Evolutionary conservation across 2,113 vertebrate species (phyloP), one percentile per base, ranked within the genome.

Genomic region (Lagopus leucura): DNA sequence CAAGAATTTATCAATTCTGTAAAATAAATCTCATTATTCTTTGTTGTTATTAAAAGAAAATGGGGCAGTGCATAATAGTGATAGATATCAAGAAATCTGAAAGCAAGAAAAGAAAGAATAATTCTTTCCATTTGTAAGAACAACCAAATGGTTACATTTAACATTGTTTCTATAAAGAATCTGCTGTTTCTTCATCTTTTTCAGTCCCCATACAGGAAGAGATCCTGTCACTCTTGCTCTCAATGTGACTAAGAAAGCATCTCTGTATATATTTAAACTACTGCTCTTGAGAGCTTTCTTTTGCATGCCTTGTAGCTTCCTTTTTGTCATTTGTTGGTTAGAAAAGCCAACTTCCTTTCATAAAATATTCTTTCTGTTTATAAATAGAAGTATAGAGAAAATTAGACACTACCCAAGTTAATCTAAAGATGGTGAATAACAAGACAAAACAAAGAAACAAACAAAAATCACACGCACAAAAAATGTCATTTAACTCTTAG

Each of bases 11-110:
- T n/a, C 55, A 89, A 63, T 8, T 7, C 34, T 55, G 13, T 52
- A 80, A 77, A 92, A 88, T 60, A 74, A 86, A 91, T 85, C 45
- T 71, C 32, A 71, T 71, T 85, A 61, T 30, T 19, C 6, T 90
- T 88, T 91, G 8, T 27, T 55, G 18, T 54, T 95, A 92, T 47
- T 87, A 72, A 80, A 88, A 75, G 40, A 72, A 91, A 92, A 85
- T n/a, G 4, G 9, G 55, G 66, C 25, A 22, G 17, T 57, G 22
- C 40, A 32, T 89, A 80, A 78, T 61, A 75, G 67, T 28, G 64
- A 34, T 28, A 77, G 52, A 45, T 66, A 47, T 76, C 30, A 70
- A 42, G 40, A 60, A 22, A 74, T 77, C 45, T 50, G n/a, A 76
- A 79, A 79, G 45, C 21, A 80, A 85, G 48, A 48, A 17, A 6